Evolutionary conservation across 2,797 vertebrate species (phyloP), one percentile per base, ranked within the genome.

Genomic region (Aphelocoma californica): DNA sequence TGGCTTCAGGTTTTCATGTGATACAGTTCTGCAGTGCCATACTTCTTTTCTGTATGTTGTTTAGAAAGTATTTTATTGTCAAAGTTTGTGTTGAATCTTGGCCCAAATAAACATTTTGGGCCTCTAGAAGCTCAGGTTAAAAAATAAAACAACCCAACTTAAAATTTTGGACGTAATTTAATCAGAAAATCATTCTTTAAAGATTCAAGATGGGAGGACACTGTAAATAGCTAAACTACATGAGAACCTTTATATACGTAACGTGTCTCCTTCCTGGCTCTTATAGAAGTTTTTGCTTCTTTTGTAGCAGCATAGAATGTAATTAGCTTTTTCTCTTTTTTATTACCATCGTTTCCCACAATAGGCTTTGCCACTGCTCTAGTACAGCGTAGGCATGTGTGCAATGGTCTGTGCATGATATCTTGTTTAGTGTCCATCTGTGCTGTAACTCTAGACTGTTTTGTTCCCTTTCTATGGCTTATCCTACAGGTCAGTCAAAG

Each of bases 1-100:
- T 92, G 48, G 45, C 61, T 64, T 91, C 32, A 50, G 57, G 86
- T 96, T 95, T 96, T 96, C 85, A 57, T 81, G 72, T 86, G 74
- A 81, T 75, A n/a, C 25, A 73, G 36, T 85, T 89, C 36, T 86
- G 36, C 72, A 48, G 48, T 80, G 32, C 19, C 10, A 32, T 60
- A 64, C 20, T 86, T 81, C 23, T 67, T 93, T 86, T 72, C 54
- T 24, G 10, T 77, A 7, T 40, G 13, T 45, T 64, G 7, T 57
- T 88, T 51, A 3, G 5, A 70, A 85, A 48, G 26, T 19, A 4
- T 72, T 75, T 47, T 47, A 61, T 32, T 67, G 61, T 38, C 47
- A 60, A 65, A 75, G 26, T 70, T 36, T 57, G 6, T 71, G 10
- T 83, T 80, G 69, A 77, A 26, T 78, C 31, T 73, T 87, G 48